Base-by-base conservation (phyloP, 2,113 vertebrate species). In the Telmatochromis sp. region DNA sequence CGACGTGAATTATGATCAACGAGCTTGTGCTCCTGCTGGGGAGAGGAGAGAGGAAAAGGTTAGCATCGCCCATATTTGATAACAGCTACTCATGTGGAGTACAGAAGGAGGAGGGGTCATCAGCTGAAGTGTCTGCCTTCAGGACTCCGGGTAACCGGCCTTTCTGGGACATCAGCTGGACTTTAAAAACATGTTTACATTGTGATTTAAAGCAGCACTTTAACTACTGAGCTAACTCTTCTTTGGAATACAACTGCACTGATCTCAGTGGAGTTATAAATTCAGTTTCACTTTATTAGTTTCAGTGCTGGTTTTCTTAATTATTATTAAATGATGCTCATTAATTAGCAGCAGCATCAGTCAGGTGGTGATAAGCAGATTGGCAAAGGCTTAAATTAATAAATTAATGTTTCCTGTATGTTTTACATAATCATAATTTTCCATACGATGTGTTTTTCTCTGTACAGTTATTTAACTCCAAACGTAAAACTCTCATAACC, bases 391-490 rank as follows among this genome's bases (percentile, higher is more conserved):
- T 26, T 26, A 73, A 73, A 45, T 10, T 45, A 45, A 45, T n/a
- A n/a, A n/a, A n/a, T n/a, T n/a, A n/a, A 17, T 45, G 65, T 1
- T 73, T 26, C 40, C 4, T 45, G 58, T 63, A 63, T 60, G 28
- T 63, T 63, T 63, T 63, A 63, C 17, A 63, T 63, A 63, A 63
- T 63, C 58, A 35, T 7, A 19, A 33, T 63, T 63, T 63, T 63
- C 28, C 58, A 33, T 60, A 33, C 4, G 28, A 71, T 73, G 13
- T 73, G 2, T 73, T 45, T 40, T 71, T 21, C 35, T 63, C 17
- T 63, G 9, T 0, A 40, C 7, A 40, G 11, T 42, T 42, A 42
- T 21, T 42, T 71, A 14, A 71, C 37, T 42, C n/a, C n/a, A 42
- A 42, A 23, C 1, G 3, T 71, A 9, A 71, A 75, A 75, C 40